phyloP scores from a whole-genome alignment of 2,888 invertebrate genomes.

The Luffia ferchaultella region DNA sequence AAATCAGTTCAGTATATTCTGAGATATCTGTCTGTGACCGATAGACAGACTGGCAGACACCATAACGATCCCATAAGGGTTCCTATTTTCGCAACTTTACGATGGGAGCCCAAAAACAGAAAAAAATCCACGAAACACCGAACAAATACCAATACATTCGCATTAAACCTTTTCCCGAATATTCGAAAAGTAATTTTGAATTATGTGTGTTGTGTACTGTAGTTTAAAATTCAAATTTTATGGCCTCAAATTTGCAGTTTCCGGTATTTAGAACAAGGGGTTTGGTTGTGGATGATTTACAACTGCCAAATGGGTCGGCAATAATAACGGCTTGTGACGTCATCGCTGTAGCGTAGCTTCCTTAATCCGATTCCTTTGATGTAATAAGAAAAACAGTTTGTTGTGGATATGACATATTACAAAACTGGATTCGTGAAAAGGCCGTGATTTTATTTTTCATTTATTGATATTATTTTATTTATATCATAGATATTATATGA shows the following conservation, averaged over 20 bases:
- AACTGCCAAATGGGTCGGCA: neutral
- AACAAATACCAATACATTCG: neutral
- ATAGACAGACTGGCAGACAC: too few relatives aligned
- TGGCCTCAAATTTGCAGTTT: neutral
- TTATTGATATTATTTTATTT: too few relatives aligned
- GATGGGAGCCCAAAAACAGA: too few relatives aligned
- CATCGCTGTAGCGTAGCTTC: neutral
- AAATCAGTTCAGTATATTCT: too few relatives aligned
- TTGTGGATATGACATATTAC: too few relatives aligned
- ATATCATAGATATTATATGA: too few relatives aligned
- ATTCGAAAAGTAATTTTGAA: neutral
- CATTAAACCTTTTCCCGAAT: neutral
- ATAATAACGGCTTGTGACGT: neutral
- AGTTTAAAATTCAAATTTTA: neutral
- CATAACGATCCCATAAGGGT: too few relatives aligned
- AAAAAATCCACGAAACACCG: neutral
- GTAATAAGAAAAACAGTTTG: too few relatives aligned
- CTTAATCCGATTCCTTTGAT: neutral
- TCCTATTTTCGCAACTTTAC: too few relatives aligned
- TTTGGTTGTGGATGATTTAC: neutral
- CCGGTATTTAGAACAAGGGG: neutral
- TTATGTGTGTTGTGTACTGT: neutral
- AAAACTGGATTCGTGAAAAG: too few relatives aligned
- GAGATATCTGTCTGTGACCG: too few relatives aligned
- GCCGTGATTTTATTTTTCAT: too few relatives aligned